phyloP scores from a whole-genome alignment of 2,888 invertebrate genomes.

The Beris chalybata region DNA sequence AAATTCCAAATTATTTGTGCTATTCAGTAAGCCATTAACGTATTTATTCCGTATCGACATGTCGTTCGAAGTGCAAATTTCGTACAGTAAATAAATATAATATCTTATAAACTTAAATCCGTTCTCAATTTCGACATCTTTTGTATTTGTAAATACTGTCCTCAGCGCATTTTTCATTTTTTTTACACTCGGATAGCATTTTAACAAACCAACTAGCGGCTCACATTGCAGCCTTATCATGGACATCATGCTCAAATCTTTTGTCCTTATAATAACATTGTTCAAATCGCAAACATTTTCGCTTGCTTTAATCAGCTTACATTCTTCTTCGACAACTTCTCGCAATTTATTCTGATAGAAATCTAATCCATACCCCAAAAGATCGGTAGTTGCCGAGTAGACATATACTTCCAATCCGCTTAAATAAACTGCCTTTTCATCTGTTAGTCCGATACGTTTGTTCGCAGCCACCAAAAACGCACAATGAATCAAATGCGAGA shows the following conservation, averaged over 20 bases:
- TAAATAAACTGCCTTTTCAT: slow-evolving; percentile 50
- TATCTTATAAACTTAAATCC: slow-evolving; percentile 42
- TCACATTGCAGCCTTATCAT: slow-evolving; percentile 50
- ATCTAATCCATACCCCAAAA: slow-evolving; percentile 52
- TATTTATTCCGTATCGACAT: slow-evolving; percentile 46
- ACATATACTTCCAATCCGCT: slow-evolving; percentile 56
- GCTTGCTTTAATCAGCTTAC: slow-evolving; percentile 36
- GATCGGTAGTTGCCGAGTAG: slow-evolving; percentile 50
- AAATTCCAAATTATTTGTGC: too few relatives aligned
- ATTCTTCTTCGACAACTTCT: slow-evolving; percentile 47
- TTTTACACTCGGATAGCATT: slow-evolving; percentile 34
- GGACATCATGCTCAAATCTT: slow-evolving; percentile 45
- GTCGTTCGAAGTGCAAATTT: slow-evolving; percentile 53
- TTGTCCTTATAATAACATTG: slow-evolving; percentile 47
- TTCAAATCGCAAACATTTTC: slow-evolving; percentile 39
- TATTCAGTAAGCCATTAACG: too few relatives aligned
- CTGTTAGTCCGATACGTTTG: slow-evolving; percentile 48
- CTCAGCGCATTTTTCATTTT: slow-evolving; percentile 35
- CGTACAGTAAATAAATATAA: slow-evolving; percentile 56
- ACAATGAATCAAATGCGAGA: slow-evolving; percentile 52
- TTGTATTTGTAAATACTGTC: slow-evolving; percentile 42
- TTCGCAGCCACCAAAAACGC: slow-evolving; percentile 52
- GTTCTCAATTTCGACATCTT: slow-evolving; percentile 35
- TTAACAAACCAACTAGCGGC: slow-evolving; percentile 45
- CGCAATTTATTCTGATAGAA: slow-evolving; percentile 53